Conservation (phyloP, 2,888 invertebrate genomes). For the Epinotia nisella region DNA sequence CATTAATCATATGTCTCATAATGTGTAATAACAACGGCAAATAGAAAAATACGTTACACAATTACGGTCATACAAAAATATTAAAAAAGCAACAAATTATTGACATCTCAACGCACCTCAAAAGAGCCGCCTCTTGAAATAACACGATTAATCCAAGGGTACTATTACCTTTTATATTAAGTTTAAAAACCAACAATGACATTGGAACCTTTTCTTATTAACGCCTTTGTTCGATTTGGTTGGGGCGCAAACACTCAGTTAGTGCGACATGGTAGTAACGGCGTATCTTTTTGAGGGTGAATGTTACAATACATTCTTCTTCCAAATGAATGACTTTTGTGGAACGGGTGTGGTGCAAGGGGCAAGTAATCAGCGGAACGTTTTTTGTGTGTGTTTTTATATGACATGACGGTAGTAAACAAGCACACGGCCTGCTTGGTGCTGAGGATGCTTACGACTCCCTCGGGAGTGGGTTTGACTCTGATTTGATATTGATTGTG, state of each 20-base stretch:
- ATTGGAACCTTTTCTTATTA: conserved; percentile 21
- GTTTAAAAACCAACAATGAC: conserved; percentile 54
- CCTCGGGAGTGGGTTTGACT: too few species aligned
- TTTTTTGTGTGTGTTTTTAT: neutral
- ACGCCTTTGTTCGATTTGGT: neutral
- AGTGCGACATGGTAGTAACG: conserved; percentile 27
- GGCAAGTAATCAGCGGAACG: conserved; percentile 46
- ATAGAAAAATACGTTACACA: conserved; percentile 48
- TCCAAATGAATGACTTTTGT: conserved; percentile 68
- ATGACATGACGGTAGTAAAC: too few species aligned
- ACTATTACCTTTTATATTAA: conserved; percentile 71
- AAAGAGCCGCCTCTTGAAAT: conserved; percentile 70
- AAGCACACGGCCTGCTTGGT: too few species aligned
- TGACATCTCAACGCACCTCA: conserved; percentile 58
- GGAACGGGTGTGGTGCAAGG: conserved; percentile 53
- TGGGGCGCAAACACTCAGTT: neutral
- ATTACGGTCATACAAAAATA: conserved; percentile 55
- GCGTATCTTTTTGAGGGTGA: conserved; percentile 41
- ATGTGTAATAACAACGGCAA: conserved; percentile 9
- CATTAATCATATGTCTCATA: conserved; percentile 10
- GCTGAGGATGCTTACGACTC: too few species aligned
- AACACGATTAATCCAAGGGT: conserved; percentile 72
- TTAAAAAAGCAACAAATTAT: conserved; percentile 69
- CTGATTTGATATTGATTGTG: too few species aligned
- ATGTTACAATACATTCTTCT: conserved; percentile 51